These are phyloP conservation scores for Tor tambroides DNA, from an alignment of 2,113 vertebrate species.

Conservation along the genomic window DNA sequence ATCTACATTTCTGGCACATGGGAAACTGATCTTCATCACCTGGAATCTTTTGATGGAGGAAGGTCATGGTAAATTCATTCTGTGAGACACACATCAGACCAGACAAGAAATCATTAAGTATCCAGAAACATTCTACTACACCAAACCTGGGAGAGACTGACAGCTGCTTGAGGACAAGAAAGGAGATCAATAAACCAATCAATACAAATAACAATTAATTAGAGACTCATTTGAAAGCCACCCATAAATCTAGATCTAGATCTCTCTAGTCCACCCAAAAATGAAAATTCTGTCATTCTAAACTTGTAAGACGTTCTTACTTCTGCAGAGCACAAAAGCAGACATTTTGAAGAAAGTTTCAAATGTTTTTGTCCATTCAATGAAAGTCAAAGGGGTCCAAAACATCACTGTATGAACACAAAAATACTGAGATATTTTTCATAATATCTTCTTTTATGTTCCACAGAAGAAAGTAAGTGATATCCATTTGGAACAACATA, in stretches of 20 bases:
- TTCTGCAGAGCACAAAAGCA: background rate
- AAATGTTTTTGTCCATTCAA: background rate
- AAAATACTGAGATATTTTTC: background rate
- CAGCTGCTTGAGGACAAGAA: background rate
- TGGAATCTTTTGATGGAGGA: background rate
- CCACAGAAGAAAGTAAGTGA: background rate
- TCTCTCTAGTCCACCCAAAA: background rate
- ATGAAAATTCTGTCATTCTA: background rate
- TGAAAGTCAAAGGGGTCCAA: background rate
- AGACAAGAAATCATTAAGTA: conserved; percentile 7
- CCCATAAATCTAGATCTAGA: background rate
- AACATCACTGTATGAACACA: background rate
- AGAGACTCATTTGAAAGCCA: background rate
- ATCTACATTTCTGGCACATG: background rate
- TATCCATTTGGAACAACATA: background rate
- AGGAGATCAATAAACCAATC: background rate
- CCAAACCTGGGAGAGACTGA: background rate
- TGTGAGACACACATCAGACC: background rate
- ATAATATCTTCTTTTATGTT: background rate
- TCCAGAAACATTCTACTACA: conserved; percentile 19
- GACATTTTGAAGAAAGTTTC: background rate
- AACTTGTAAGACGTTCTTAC: background rate
- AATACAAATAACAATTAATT: background rate
- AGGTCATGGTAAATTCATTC: background rate
- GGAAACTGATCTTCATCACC: background rate